Conservation (phyloP, 2,797 vertebrate species). For the Paratrypauchen microcephalus region DNA sequence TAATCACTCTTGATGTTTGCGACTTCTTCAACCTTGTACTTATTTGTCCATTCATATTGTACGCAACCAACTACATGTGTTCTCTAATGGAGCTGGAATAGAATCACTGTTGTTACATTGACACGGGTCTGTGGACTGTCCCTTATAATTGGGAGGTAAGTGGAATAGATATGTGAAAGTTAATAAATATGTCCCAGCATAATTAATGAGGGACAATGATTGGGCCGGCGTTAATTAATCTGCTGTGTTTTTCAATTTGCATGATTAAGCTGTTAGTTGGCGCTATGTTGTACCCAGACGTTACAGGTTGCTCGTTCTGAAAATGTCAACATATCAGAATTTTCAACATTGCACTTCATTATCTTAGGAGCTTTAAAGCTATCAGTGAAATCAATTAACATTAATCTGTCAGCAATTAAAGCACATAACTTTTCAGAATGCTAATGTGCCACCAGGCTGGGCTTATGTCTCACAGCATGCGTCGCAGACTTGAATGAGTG, state of each 20-base stretch:
- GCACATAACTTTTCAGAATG: slow-evolving; percentile 74
- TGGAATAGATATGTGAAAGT: slow-evolving; percentile 71
- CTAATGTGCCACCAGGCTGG: slow-evolving; percentile 63
- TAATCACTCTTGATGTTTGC: slow-evolving; percentile 26
- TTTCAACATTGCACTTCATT: slow-evolving; percentile 79
- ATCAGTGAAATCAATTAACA: slow-evolving; percentile 80
- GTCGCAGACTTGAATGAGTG: not conserved
- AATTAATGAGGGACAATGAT: slow-evolving; percentile 78
- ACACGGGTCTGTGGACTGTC: slow-evolving; percentile 65
- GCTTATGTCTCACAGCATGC: slow-evolving; percentile 19
- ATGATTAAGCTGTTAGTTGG: slow-evolving; percentile 80
- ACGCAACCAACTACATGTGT: slow-evolving; percentile 48
- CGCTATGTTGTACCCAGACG: slow-evolving; percentile 63
- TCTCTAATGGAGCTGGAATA: slow-evolving; percentile 61
- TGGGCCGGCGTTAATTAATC: slow-evolving; percentile 77
- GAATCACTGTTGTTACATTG: slow-evolving; percentile 64
- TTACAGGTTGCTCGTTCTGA: slow-evolving; percentile 78
- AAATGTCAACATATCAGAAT: slow-evolving; percentile 84
- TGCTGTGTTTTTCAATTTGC: slow-evolving; percentile 77
- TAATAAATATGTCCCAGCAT: slow-evolving; percentile 73
- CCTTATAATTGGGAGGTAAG: slow-evolving; percentile 72
- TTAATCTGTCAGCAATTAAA: slow-evolving; percentile 79
- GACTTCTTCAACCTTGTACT: slow-evolving; percentile 42
- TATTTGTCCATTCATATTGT: slow-evolving; percentile 25
- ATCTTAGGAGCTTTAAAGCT: slow-evolving; percentile 76